Evolutionary conservation across 2,888 invertebrate species (phyloP).

Genomic region (Melitaea athalia): DNA sequence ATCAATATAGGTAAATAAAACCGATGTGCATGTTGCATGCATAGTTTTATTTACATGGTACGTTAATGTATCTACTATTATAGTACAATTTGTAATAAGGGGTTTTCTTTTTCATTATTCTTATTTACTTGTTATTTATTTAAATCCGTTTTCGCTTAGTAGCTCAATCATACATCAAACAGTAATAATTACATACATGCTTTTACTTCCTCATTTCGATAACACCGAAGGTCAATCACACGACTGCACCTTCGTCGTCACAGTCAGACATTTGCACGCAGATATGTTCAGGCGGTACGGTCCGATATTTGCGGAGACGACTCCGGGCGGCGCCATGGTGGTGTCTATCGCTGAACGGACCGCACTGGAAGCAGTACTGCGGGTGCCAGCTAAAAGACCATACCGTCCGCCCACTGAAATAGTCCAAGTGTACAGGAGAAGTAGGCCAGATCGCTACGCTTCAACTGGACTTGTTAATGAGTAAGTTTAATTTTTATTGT

Average conservation of each 20-base stretch:
- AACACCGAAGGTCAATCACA: conserved; percentile 16
- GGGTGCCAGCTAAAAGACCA: conserved; percentile 87
- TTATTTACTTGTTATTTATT: too few relatives aligned
- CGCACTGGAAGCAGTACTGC: conserved; percentile 90
- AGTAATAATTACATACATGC: background rate
- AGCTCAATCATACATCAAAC: too few relatives aligned
- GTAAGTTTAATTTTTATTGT: conserved; percentile 77
- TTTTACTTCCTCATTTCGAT: background rate
- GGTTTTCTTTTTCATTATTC: too few relatives aligned
- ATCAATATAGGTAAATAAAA: background rate
- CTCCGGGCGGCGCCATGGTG: conserved; percentile 87
- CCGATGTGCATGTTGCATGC: background rate
- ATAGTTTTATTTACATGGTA: too few relatives aligned
- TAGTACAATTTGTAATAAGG: too few relatives aligned
- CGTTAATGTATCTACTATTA: too few relatives aligned
- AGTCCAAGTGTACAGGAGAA: conserved; percentile 87
- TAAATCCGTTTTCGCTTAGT: too few relatives aligned
- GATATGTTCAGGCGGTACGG: conserved; percentile 89
- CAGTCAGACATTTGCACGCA: conserved; percentile 75
- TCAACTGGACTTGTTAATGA: conserved; percentile 92
- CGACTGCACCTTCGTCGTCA: conserved; percentile 52
- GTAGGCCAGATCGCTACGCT: conserved; percentile 90
- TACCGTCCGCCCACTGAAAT: conserved; percentile 92
- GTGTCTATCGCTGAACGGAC: conserved; percentile 87
- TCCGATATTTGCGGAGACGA: conserved; percentile 89